Conservation (phyloP, 2,113 vertebrate genomes). For the Pipa parva region DNA sequence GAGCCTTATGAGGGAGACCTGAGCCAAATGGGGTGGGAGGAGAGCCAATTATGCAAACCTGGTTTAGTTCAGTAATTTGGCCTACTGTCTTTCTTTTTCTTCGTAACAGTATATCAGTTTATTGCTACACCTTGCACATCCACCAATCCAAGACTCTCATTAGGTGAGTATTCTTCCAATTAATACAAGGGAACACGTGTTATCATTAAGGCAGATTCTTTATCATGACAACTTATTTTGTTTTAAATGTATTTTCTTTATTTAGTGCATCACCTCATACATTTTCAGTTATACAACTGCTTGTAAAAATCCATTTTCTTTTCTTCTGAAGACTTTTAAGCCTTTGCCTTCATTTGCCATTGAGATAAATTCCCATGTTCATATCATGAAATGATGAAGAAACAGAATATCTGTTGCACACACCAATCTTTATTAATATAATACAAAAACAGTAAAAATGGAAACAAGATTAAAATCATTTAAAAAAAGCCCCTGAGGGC, state of each 20-base stretch:
- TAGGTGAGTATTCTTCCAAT: conserved; percentile 59
- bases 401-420: no score
- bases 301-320: conserved; percentile 9
- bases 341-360: no score
- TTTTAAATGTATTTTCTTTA: conserved; percentile 25
- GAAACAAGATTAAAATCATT: no score
- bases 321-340: no score
- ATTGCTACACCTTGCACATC: conserved; percentile 57
- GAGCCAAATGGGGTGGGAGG: no score
- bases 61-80: conserved; percentile 57
- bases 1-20: no score
- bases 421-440: no score
- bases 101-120: conserved; percentile 58
- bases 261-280: not conserved
- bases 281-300: conserved; percentile 7
- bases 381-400: no score
- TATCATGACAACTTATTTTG: conserved; percentile 31
- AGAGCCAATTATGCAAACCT: no score
- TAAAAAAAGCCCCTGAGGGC: no score
- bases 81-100: conserved; percentile 54
- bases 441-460: no score
- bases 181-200: conserved; percentile 50
- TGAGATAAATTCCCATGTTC: not conserved
- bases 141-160: conserved; percentile 55
- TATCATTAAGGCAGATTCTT: conserved; percentile 41